These are phyloP conservation scores for Synodontis membranacea DNA, from an alignment of 2,113 vertebrate genomes.

Conservation along the genomic window DNA sequence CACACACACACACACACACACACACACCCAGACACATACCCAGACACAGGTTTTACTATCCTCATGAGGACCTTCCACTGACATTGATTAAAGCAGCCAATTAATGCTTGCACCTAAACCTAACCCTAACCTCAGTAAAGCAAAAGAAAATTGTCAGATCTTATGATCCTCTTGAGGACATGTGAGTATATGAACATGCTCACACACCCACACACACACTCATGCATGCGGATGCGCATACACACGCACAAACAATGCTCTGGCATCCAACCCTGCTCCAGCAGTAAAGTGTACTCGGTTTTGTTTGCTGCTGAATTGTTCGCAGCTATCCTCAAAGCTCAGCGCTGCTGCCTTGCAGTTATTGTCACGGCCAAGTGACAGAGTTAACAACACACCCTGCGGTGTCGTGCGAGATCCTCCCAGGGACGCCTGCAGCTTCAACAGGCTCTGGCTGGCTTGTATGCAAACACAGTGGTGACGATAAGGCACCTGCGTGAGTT, in stretches of 20 bases:
- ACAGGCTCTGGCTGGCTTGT: slow-evolving; percentile 35
- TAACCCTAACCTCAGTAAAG: no score
- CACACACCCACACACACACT: neutral
- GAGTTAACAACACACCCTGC: slow-evolving; percentile 13
- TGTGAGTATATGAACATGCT: no score
- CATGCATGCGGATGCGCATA: no score
- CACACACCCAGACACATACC: no score
- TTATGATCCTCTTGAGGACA: no score
- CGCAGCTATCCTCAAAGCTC: neutral
- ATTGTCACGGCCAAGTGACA: slow-evolving; percentile 21
- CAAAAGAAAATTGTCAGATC: no score
- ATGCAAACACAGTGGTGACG: slow-evolving; percentile 23
- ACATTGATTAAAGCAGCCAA: no score
- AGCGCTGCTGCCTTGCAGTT: slow-evolving; percentile 5
- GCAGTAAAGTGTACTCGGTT: neutral
- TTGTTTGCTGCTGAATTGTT: neutral
- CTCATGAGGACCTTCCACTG: no score
- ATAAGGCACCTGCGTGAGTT: slow-evolving; percentile 40
- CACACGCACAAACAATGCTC: neutral
- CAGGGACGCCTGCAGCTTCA: slow-evolving; percentile 4
- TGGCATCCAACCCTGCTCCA: neutral
- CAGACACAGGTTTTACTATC: no score
- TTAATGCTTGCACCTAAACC: no score
- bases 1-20: neutral
- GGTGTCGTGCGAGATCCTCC: neutral